Conservation (phyloP, 2,113 vertebrate species). For the Tylochromis polylepis region DNA sequence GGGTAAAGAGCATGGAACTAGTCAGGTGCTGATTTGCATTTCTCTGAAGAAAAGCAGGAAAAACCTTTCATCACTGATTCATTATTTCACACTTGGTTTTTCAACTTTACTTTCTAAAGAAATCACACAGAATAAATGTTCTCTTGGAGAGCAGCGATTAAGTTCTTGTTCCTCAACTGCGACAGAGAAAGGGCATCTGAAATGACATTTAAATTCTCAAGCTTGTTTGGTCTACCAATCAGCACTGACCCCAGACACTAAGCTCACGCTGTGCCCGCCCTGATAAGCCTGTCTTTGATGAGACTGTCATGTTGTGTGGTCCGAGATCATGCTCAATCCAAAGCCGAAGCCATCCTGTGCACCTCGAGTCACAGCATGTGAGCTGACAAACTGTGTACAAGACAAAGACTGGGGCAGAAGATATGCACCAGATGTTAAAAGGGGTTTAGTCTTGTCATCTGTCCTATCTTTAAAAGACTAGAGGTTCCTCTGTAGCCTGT, state of each 20-base stretch:
- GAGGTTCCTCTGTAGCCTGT: background rate
- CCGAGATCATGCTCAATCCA: background rate
- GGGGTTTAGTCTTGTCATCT: conserved; percentile 14
- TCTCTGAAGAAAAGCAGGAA: background rate
- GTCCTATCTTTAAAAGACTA: conserved; percentile 21
- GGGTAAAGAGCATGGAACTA: conserved; percentile 47
- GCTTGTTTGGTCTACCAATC: conserved; percentile 13
- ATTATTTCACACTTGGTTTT: background rate
- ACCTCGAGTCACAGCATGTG: conserved; percentile 4
- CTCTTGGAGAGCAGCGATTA: background rate
- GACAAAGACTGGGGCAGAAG: background rate
- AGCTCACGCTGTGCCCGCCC: background rate
- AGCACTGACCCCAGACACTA: background rate
- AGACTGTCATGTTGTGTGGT: background rate
- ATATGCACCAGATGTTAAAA: conserved; percentile 19
- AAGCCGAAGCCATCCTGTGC: background rate
- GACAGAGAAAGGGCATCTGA: conserved; percentile 25
- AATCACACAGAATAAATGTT: conserved; percentile 29
- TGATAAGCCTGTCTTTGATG: conserved; percentile 25
- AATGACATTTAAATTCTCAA: conserved; percentile 35
- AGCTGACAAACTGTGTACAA: background rate
- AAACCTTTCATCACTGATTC: conserved; percentile 4
- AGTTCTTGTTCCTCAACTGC: background rate
- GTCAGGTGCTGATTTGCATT: background rate
- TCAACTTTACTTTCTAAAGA: conserved; percentile 17